Evolutionary conservation across 2,797 vertebrate species (phyloP).

Genomic region (Carduelis carduelis): DNA sequence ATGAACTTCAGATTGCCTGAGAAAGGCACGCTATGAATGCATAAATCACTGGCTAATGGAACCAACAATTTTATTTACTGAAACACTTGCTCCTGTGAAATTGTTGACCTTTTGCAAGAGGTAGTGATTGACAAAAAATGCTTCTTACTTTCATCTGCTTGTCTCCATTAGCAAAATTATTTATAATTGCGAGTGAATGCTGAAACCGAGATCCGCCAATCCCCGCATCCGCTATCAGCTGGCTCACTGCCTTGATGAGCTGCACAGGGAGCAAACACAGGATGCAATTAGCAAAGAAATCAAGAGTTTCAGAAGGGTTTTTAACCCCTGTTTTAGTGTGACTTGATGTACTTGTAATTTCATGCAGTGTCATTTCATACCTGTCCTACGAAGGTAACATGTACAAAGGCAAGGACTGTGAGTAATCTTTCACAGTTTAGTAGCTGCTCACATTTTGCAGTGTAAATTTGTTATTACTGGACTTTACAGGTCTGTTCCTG

Average conservation of each 20-base stretch:
- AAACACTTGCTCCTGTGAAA: background rate
- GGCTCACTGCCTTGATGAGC: conserved; percentile 98
- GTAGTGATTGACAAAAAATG: background rate
- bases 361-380: background rate
- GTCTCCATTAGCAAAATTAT: conserved; percentile 98
- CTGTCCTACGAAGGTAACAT: background rate
- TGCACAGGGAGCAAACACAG: conserved; percentile 40
- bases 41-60: background rate
- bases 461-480: background rate
- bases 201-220: conserved; percentile 97
- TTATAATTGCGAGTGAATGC: conserved; percentile 96
- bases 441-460: background rate
- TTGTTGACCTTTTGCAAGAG: conserved; percentile 21
- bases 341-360: background rate
- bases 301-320: background rate
- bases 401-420: background rate
- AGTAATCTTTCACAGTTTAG: background rate
- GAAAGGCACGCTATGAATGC: background rate
- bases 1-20: background rate
- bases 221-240: conserved; percentile 94
- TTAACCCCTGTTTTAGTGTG: background rate
- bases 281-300: background rate
- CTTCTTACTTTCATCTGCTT: conserved; percentile 91
- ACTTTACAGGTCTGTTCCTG: background rate
- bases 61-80: background rate